phyloP scores from a whole-genome alignment of 2,888 invertebrate species.

The Halictus ligatus region DNA sequence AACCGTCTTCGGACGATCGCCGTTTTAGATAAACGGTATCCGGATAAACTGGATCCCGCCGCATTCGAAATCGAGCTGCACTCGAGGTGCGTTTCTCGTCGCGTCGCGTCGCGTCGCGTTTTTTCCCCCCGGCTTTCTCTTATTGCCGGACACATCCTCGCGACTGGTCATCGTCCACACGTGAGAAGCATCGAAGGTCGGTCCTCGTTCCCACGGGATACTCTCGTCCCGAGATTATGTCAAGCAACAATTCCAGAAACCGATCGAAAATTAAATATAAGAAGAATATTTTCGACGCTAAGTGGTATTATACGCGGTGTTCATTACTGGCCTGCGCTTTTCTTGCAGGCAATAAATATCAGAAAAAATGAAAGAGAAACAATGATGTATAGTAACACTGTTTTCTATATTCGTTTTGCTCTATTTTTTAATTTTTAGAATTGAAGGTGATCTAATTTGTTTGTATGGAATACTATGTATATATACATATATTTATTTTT shows the following conservation, averaged over 20 bases:
- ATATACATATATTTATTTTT: no score
- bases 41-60: slow-evolving; percentile 63
- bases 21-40: slow-evolving; percentile 63
- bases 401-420: no score
- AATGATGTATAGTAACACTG: no score
- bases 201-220: background rate
- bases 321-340: no score
- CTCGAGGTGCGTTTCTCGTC: slow-evolving; percentile 21
- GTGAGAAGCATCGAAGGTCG: slow-evolving; percentile 9
- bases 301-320: no score
- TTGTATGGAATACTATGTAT: no score
- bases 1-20: slow-evolving; percentile 59
- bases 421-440: no score
- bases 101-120: no score
- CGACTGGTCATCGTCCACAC: background rate
- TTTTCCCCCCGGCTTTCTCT: slow-evolving; percentile 51
- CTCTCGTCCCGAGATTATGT: background rate
- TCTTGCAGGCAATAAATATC: no score
- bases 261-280: background rate
- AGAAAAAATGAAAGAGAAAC: no score
- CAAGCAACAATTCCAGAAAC: background rate
- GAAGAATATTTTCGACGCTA: background rate
- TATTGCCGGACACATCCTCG: slow-evolving; percentile 31
- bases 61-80: slow-evolving; percentile 53
- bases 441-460: no score